Conservation (phyloP, 1,140 invertebrate genomes). For the Drosophila ogumai region DNA sequence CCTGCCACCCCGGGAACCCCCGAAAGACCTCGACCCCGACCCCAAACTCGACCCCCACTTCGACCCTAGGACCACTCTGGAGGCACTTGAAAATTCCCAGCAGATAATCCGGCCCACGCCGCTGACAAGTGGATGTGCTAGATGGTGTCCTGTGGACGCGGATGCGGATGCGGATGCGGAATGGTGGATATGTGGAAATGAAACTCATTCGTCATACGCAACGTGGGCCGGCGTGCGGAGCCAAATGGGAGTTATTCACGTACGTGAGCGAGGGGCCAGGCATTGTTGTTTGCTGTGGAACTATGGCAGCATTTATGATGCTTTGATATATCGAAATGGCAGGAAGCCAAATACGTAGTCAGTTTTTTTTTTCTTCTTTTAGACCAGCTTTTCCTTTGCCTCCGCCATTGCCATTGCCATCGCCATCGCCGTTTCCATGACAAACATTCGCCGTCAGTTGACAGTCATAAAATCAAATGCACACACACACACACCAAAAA, state of each 20-base stretch:
- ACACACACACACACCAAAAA: constrained; percentile 31
- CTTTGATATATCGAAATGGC: constrained; percentile 78
- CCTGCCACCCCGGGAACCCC: not conserved
- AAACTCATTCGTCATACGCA: constrained; percentile 76
- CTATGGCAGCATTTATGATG: constrained; percentile 75
- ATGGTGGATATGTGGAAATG: constrained; percentile 42
- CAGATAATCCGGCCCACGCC: constrained; percentile 61
- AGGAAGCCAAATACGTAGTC: constrained; percentile 36
- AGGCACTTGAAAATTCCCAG: constrained; percentile 71
- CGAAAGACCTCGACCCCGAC: not conserved
- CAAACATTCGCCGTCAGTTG: constrained; percentile 77
- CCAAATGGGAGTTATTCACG: constrained; percentile 54
- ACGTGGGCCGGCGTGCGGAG: constrained; percentile 15
- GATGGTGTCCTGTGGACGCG: constrained; percentile 1
- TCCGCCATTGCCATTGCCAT: constrained; percentile 10
- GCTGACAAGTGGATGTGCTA: constrained; percentile 68
- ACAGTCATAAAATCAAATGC: constrained; percentile 79
- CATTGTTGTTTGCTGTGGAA: constrained; percentile 37
- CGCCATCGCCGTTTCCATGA: constrained; percentile 63
- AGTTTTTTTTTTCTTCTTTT: not conserved
- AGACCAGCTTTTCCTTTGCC: not conserved
- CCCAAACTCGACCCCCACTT: not conserved
- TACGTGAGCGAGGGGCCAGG: constrained; percentile 45
- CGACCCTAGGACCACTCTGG: constrained; percentile 15
- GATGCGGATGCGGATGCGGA: not conserved